phyloP scores from a whole-genome alignment of 2,113 vertebrate species.

The Xyliphius kryptos region DNA sequence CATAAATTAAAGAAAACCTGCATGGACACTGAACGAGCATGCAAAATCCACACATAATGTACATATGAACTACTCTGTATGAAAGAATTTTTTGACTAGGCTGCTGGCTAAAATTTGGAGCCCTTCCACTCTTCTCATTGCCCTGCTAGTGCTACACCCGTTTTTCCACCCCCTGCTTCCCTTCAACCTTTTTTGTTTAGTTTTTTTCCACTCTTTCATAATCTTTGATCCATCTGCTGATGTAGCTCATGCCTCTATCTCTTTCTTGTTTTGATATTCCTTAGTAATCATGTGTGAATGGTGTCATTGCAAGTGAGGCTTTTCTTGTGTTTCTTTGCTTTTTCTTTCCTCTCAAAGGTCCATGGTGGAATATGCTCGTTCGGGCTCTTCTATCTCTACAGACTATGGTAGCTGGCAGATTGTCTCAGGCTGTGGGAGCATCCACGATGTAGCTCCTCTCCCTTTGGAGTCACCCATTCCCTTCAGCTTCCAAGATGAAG shows the following conservation, averaged over 20 bases:
- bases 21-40: too few relatives aligned
- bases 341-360: too few relatives aligned
- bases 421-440: constrained; percentile 94
- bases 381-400: constrained; percentile 92
- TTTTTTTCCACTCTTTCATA: too few relatives aligned
- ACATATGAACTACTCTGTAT: too few relatives aligned
- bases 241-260: too few relatives aligned
- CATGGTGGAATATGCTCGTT: constrained; percentile 76
- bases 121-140: constrained; percentile 30
- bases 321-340: too few relatives aligned
- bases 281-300: constrained; percentile 7
- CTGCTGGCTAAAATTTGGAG: constrained; percentile 1
- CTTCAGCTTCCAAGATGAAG: constrained; percentile 92
- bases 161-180: background rate
- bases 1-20: too few relatives aligned
- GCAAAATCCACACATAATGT: too few relatives aligned
- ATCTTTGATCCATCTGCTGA: too few relatives aligned
- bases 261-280: background rate
- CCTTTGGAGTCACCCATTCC: constrained; percentile 78
- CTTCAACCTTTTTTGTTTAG: too few relatives aligned
- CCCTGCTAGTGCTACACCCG: constrained; percentile 8
- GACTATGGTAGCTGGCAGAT: constrained; percentile 99
- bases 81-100: too few relatives aligned
- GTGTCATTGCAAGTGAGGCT: constrained; percentile 29
- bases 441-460: constrained; percentile 84